Evolutionary conservation across 2,888 invertebrate genomes (phyloP).

Genomic region (Invenusta paracnida): DNA sequence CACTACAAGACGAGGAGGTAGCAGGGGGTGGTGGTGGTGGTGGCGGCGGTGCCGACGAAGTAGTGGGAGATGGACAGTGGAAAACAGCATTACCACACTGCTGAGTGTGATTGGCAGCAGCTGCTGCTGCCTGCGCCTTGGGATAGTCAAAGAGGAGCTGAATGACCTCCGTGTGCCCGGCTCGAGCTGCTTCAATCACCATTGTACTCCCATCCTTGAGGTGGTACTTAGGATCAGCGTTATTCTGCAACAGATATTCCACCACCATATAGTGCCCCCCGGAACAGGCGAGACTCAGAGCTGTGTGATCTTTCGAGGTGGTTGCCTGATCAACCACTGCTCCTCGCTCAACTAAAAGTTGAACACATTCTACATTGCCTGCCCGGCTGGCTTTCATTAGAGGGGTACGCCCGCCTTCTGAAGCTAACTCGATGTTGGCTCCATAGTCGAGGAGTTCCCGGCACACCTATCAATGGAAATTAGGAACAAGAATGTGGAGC

Average conservation of each 20-base stretch:
- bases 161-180: slow-evolving; percentile 91
- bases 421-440: slow-evolving; percentile 87
- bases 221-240: slow-evolving; percentile 90
- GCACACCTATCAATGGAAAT: no score
- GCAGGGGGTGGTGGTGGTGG: neutral
- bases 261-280: slow-evolving; percentile 72
- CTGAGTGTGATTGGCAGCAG: neutral
- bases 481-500: no score
- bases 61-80: neutral
- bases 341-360: slow-evolving; percentile 70
- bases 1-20: neutral
- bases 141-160: slow-evolving; percentile 70
- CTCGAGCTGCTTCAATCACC: slow-evolving; percentile 95
- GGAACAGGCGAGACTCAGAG: slow-evolving; percentile 88
- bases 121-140: neutral
- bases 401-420: slow-evolving; percentile 91
- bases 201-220: slow-evolving; percentile 96
- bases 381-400: slow-evolving; percentile 96
- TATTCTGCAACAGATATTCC: slow-evolving; percentile 63
- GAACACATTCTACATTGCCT: slow-evolving; percentile 89
- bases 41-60: neutral
- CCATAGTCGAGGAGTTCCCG: slow-evolving; percentile 79
- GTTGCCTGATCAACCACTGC: slow-evolving; percentile 75
- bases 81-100: no score
- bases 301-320: slow-evolving; percentile 92